These are phyloP conservation scores for Burhinus oedicnemus DNA, from an alignment of 2,113 vertebrate genomes.

Conservation along the genomic window DNA sequence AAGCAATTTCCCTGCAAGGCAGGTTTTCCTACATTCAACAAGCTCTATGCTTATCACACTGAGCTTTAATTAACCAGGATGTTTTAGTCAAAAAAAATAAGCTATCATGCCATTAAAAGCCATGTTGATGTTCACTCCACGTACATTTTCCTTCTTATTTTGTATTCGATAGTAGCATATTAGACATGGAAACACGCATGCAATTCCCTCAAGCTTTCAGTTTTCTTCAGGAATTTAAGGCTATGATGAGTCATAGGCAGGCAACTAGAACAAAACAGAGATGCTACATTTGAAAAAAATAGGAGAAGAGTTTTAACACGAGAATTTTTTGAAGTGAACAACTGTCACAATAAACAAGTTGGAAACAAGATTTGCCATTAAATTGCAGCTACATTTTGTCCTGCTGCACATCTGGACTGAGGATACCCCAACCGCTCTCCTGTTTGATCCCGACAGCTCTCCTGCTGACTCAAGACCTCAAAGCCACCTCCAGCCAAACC, in stretches of 20 bases:
- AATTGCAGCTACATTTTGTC: background rate
- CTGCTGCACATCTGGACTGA: background rate
- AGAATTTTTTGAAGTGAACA: background rate
- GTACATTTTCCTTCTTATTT: background rate
- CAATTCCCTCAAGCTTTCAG: background rate
- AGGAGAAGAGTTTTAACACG: background rate
- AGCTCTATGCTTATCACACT: background rate
- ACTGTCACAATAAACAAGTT: background rate
- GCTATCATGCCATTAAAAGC: background rate
- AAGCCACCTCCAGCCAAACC: background rate
- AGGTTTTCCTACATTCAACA: background rate
- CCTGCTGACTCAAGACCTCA: background rate
- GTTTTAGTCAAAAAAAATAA: background rate
- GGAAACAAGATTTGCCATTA: background rate
- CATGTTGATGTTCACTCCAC: background rate
- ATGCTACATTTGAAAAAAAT: background rate
- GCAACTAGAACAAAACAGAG: background rate
- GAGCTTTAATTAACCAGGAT: conserved; percentile 18
- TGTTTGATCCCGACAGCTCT: fast-evolving
- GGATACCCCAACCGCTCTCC: fast-evolving
- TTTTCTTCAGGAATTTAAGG: background rate
- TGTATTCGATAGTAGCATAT: background rate
- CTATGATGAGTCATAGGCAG: background rate
- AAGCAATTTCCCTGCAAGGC: background rate
- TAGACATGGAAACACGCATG: background rate